These are phyloP conservation scores for Parambassis ranga DNA, from an alignment of 2,797 vertebrate species.

Conservation along the genomic window DNA sequence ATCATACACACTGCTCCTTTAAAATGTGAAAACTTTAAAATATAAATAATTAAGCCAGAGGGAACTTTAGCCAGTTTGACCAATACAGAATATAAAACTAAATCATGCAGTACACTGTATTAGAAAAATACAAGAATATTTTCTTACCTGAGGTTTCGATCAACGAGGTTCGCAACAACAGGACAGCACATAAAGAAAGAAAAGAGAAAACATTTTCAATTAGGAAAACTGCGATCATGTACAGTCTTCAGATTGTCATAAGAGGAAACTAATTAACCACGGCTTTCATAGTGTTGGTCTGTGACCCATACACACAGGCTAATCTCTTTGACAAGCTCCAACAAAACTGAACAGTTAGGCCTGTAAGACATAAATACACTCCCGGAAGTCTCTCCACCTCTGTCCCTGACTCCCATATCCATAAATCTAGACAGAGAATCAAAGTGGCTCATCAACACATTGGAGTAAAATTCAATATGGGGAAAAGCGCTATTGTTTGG, in stretches of 20 bases:
- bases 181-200: slow-evolving; percentile 36
- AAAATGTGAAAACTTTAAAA: too few species aligned
- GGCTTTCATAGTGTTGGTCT: slow-evolving; percentile 2
- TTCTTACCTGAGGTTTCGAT: slow-evolving; percentile 69
- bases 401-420: slow-evolving; percentile 17
- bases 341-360: slow-evolving; percentile 12
- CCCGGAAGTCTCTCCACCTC: not conserved
- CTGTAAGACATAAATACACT: slow-evolving; percentile 17
- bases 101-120: not conserved
- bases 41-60: too few species aligned
- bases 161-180: slow-evolving; percentile 6
- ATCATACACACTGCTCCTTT: too few species aligned
- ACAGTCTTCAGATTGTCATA: not conserved
- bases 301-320: slow-evolving; percentile 4
- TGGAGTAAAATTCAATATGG: slow-evolving; percentile 23
- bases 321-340: slow-evolving; percentile 15
- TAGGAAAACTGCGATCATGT: not conserved
- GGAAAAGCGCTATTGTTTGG: slow-evolving; percentile 47
- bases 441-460: slow-evolving; percentile 12
- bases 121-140: not conserved
- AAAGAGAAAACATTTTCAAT: slow-evolving; percentile 36
- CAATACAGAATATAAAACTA: not conserved
- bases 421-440: slow-evolving; percentile 38
- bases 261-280: not conserved
- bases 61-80: not conserved